Evolutionary conservation across 2,888 invertebrate species (phyloP), one percentile per base, ranked within the genome.

Genomic region (Apamea monoglypha): DNA sequence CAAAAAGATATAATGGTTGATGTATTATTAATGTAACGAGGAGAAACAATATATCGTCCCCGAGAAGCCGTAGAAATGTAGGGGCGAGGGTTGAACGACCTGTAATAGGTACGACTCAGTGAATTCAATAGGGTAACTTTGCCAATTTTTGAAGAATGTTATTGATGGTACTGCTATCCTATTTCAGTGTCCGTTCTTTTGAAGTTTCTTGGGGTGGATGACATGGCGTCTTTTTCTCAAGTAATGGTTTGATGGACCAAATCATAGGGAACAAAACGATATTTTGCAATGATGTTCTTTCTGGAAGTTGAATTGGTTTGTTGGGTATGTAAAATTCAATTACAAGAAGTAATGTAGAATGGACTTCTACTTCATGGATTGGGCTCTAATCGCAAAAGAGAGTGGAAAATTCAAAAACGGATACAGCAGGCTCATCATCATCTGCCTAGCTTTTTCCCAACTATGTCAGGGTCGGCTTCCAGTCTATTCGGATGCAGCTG

Each of bases 71-170:
- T 89, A 90, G 81, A 83, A 89, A 78, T 73, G 71, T 61, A 69
- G 81, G 82, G 82, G 89, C 71, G 80, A 68, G 79, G 80, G 86
- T 83, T 90, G 85, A 88, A 89, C 70, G 89, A 68, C 76, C 89
- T 82, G 63, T 70, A 66, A 64, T 50, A n/a, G n/a, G n/a, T n/a
- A 25, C 85, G 74, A 12, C 64, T 78, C 80, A 81, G 64, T 56
- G 70, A 74, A 75, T 73, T 75, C 78, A 68, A 78, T 81, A 79
- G 89, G 89, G 81, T 76, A 73, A 86, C 72, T 83, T 86, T 73
- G 87, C 87, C 84, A 83, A 85, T 85, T 76, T 78, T 76, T 47
- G 61, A 84, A 84, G 74, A 70, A 36, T 50, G 29, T 70, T 78
- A 84, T 83, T 78, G 72, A 83, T 82, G 83, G 21, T 50, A 32